These are phyloP conservation scores for Stomatorhinus walkeri DNA, from an alignment of 2,797 vertebrate species.

Conservation along the genomic window DNA sequence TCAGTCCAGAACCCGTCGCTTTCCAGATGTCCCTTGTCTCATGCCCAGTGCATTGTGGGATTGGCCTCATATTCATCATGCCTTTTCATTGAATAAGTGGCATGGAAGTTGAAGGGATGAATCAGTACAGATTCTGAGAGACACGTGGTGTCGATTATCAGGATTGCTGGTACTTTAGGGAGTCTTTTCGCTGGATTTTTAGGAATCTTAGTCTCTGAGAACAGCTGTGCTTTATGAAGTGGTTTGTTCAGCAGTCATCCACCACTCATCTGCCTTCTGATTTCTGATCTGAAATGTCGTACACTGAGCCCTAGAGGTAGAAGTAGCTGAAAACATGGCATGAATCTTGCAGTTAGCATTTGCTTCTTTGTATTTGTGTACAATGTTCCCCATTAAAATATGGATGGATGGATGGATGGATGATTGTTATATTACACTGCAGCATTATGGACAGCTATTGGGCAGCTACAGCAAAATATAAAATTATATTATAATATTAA, in stretches of 20 bases:
- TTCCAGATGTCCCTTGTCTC: neutral
- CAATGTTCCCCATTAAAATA: neutral
- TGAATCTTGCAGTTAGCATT: neutral
- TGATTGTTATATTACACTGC: neutral
- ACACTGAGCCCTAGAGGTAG: neutral
- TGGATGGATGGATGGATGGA: neutral
- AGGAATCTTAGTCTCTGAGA: neutral
- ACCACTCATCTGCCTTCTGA: neutral
- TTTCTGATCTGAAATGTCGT: neutral
- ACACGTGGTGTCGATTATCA: neutral
- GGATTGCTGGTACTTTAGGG: neutral
- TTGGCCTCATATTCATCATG: neutral
- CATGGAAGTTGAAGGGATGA: neutral
- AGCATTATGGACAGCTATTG: neutral
- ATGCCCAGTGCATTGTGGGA: neutral
- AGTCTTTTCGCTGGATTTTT: neutral
- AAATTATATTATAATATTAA: neutral
- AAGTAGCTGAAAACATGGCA: neutral
- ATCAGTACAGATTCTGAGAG: neutral
- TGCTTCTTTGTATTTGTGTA: neutral
- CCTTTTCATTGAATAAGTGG: neutral
- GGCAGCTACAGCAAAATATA: neutral
- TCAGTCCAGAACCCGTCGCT: neutral
- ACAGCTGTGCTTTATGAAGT: neutral
- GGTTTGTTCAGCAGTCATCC: neutral